Conservation (phyloP, 2,797 vertebrate species). For the Tokudaia tokunoshimensis region DNA sequence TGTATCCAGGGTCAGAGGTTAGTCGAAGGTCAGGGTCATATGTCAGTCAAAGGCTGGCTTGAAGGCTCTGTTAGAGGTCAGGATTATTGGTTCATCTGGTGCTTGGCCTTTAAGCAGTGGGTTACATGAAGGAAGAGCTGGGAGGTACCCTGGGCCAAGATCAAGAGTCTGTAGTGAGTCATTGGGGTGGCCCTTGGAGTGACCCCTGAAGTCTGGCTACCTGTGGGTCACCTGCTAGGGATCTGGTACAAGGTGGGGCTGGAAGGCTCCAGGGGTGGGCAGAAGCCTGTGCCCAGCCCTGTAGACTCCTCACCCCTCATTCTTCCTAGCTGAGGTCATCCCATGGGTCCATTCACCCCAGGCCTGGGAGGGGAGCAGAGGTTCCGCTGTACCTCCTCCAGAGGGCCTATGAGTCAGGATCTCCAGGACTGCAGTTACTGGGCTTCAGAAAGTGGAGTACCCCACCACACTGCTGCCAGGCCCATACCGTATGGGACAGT, state of each 20-base stretch:
- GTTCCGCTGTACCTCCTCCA: conserved; percentile 62
- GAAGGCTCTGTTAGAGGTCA: conserved; percentile 2
- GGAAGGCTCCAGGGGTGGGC: conserved; percentile 62
- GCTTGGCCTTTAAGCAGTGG: not conserved
- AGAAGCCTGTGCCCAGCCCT: conserved; percentile 68
- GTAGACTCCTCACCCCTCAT: conserved; percentile 71
- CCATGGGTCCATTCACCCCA: conserved; percentile 60
- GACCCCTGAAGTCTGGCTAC: conserved; percentile 3
- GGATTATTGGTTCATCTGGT: not conserved
- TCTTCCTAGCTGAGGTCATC: conserved; percentile 79
- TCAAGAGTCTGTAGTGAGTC: conserved; percentile 32
- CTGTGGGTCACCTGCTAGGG: conserved; percentile 59
- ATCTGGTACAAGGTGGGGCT: conserved; percentile 42
- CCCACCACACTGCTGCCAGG: not conserved
- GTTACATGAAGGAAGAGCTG: not conserved
- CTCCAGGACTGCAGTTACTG: not conserved
- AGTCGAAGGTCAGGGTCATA: conserved; percentile 4
- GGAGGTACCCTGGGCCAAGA: not conserved
- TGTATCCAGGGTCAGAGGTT: not conserved
- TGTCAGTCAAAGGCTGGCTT: not conserved
- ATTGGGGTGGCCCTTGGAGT: not conserved
- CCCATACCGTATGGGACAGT: not conserved
- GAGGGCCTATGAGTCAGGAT: conserved; percentile 72
- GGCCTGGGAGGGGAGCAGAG: conserved; percentile 77
- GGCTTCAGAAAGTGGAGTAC: conserved; percentile 28